phyloP scores from a whole-genome alignment of 2,113 vertebrate species.

The Danionella cerebrum region DNA sequence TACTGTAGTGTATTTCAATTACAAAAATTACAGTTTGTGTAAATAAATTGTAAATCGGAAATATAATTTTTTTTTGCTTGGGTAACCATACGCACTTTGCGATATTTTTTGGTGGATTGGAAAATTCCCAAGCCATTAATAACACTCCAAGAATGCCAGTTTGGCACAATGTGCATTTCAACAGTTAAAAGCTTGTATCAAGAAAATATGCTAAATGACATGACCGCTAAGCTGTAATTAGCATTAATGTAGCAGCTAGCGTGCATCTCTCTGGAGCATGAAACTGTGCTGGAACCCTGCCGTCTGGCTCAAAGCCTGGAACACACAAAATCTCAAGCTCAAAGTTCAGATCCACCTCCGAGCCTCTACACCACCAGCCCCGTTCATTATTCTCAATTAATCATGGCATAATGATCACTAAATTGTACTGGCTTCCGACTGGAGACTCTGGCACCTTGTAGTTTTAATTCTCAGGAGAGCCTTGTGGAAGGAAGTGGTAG shows the following conservation, averaged over 20 bases:
- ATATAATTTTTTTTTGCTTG: too few relatives aligned
- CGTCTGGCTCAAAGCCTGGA: background rate
- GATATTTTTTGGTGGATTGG: background rate
- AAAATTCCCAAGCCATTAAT: background rate
- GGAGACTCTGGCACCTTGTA: background rate
- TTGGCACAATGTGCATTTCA: background rate
- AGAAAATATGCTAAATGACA: background rate
- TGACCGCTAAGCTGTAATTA: background rate
- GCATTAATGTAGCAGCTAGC: background rate
- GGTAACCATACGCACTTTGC: background rate
- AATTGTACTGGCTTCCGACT: background rate
- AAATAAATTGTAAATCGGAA: too few relatives aligned
- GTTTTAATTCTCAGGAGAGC: background rate
- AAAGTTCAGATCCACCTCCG: slow-evolving; percentile 5
- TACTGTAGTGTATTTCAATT: too few relatives aligned
- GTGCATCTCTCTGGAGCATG: background rate
- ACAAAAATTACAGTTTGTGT: too few relatives aligned
- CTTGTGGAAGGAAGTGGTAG: background rate
- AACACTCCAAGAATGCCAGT: background rate
- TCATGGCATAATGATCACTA: background rate
- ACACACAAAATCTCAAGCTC: background rate
- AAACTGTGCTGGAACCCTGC: background rate
- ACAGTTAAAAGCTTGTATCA: background rate
- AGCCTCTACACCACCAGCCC: background rate
- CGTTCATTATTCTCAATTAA: slow-evolving; percentile 5